A percentile compares a stretch with the other conserved stretches of the same genome.
phyloP scores from a whole-genome alignment of 53 echinoderm and acorn worm genomes.

The Paelopatides confundens region DNA sequence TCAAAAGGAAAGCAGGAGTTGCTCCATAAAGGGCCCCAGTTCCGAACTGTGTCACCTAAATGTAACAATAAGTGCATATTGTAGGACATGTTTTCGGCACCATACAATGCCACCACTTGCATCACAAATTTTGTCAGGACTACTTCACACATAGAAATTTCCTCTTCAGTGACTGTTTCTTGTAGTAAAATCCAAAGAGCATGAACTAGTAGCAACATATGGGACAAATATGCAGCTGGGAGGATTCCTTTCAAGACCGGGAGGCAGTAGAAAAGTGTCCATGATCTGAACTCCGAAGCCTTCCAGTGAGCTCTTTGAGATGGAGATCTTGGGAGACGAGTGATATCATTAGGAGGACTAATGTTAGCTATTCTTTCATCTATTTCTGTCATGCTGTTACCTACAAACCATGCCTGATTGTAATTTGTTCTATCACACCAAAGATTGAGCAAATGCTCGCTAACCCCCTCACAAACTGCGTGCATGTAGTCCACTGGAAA shows the following conservation, averaged over 20 bases:
- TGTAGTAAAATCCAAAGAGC: background rate
- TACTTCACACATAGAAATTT: no score
- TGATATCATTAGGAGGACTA: slow-evolving; percentile 43
- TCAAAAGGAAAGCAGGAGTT: slow-evolving; percentile 5
- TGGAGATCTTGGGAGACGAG: slow-evolving; percentile 49
- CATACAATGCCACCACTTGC: background rate
- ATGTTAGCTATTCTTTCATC: background rate
- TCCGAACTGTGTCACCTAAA: background rate
- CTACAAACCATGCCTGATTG: background rate
- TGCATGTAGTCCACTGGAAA: slow-evolving; percentile 35
- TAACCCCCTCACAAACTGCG: slow-evolving; percentile 12
- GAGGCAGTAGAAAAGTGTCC: background rate
- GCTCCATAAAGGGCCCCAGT: slow-evolving; percentile 1
- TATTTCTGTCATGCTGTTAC: background rate
- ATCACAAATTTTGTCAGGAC: background rate
- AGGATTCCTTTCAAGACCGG: background rate
- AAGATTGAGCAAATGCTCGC: background rate
- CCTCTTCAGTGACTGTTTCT: background rate
- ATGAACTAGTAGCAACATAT: background rate
- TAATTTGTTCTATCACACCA: slow-evolving; percentile 23
- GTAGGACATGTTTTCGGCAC: background rate
- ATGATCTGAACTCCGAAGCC: slow-evolving; percentile 22
- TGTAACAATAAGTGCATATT: background rate
- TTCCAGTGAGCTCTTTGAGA: slow-evolving; percentile 55
- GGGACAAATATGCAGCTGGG: background rate